These are phyloP conservation scores for Sandelia bainsii DNA, from an alignment of 2,797 vertebrate genomes.

Conservation along the genomic window DNA sequence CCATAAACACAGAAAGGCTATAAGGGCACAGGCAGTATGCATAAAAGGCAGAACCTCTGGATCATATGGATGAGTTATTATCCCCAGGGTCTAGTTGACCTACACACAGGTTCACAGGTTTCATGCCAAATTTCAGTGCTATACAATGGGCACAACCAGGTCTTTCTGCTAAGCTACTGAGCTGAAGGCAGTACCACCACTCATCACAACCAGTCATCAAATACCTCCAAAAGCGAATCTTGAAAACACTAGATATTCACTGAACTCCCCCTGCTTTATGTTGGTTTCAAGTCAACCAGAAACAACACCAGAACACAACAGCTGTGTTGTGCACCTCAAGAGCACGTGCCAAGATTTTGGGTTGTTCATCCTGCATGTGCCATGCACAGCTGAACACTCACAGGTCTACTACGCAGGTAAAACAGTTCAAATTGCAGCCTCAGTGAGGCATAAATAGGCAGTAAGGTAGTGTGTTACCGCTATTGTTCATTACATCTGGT, in stretches of 20 bases:
- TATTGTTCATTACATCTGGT: neutral
- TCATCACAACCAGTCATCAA: neutral
- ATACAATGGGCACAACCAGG: neutral
- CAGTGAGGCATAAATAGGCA: neutral
- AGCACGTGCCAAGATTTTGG: neutral
- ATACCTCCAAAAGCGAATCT: neutral
- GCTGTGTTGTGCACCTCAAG: neutral
- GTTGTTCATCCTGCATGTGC: neutral
- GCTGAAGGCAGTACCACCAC: too few relatives aligned
- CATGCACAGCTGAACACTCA: neutral
- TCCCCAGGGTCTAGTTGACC: neutral
- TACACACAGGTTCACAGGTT: neutral
- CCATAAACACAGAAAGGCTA: neutral
- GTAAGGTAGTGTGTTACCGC: neutral
- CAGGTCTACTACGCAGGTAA: neutral
- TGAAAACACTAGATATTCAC: neutral
- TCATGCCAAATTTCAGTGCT: neutral
- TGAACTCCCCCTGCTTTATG: neutral
- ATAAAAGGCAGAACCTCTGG: neutral
- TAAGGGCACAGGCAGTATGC: neutral
- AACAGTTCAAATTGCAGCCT: neutral
- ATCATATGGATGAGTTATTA: neutral
- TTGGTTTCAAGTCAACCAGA: too few relatives aligned
- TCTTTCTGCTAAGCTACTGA: too few relatives aligned
- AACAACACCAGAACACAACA: slow-evolving; percentile 2